phyloP scores from a whole-genome alignment of 1,140 invertebrate genomes.

The Anthonomus grandis region DNA sequence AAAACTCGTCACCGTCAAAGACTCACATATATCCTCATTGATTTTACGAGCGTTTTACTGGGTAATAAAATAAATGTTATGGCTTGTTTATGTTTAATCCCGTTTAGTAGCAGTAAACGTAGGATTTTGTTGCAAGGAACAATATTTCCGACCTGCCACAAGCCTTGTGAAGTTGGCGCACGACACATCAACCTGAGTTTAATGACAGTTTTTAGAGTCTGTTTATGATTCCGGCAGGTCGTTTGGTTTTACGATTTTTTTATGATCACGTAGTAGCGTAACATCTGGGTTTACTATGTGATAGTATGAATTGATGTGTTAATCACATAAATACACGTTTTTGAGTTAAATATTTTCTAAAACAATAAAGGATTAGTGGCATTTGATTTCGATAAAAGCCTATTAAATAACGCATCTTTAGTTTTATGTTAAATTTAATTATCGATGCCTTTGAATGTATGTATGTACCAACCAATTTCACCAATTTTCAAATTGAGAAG shows the following conservation, averaged over 20 bases:
- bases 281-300: too few relatives aligned
- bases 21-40: slow-evolving; percentile 42
- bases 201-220: slow-evolving; percentile 46
- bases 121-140: slow-evolving; percentile 47
- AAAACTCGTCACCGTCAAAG: not conserved
- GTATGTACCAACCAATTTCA: too few relatives aligned
- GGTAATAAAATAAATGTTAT: slow-evolving; percentile 49
- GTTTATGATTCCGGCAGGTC: slow-evolving; percentile 47
- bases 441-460: too few relatives aligned
- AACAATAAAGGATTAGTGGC: too few relatives aligned
- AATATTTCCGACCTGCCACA: slow-evolving; percentile 42
- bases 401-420: too few relatives aligned
- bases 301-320: too few relatives aligned
- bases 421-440: too few relatives aligned
- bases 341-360: too few relatives aligned
- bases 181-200: slow-evolving; percentile 42
- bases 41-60: slow-evolving; percentile 49
- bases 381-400: too few relatives aligned
- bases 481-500: too few relatives aligned
- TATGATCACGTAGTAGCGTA: slow-evolving; percentile 30
- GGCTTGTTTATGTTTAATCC: slow-evolving; percentile 50
- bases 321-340: too few relatives aligned
- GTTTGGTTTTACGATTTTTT: slow-evolving; percentile 33
- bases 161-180: slow-evolving; percentile 34
- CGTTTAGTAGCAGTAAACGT: slow-evolving; percentile 49